Evolutionary conservation across 1,140 invertebrate species (phyloP), one percentile per base, ranked within the genome.

Genomic region (Stegodyphus dumicola): DNA sequence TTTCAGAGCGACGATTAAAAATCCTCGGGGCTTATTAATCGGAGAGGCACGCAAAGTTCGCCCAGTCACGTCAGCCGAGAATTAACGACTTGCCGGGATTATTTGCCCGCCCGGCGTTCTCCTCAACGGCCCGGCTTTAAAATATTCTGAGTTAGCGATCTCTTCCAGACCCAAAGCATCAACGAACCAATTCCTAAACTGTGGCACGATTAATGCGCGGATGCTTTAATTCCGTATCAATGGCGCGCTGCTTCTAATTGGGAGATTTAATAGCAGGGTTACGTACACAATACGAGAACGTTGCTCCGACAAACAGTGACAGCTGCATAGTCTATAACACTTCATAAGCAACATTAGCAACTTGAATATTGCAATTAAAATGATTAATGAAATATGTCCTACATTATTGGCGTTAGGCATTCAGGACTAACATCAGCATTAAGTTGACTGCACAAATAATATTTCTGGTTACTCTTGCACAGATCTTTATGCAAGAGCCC

Each of bases 21-120:
- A 85, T 77, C 69, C 78, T n/a, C 52, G 74, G 66, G 64, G 83
- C 75, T 85, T 85, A 85, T 85, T 85, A 85, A 85, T 85, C 83
- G 64, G 67, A 64, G 49, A 54, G 66, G 77, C 77, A 78, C 77
- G 77, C 77, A 51, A 60, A 70, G 52, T 69, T 65, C 33, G 66
- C 11, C 56, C 70, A 49, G 65, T 76, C 80, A 75, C 80, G 80
- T 84, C 73, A 84, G 71, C 49, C 51, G 80, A 84, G 74, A 85
- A 85, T 85, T 67, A 76, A 85, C 83, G 83, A 71, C 64, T 76
- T 52, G 53, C 56, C 73, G 18, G 83, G 73, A 77, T 85, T 85
- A 77, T 67, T 85, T 71, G 65, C 65, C 70, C 83, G 60, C 71
- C 79, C 33, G 33, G 3, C 33, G 33, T 33, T 33, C 33, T 33